Conservation (phyloP, 2,888 invertebrate genomes). For the Crematogaster levior region DNA sequence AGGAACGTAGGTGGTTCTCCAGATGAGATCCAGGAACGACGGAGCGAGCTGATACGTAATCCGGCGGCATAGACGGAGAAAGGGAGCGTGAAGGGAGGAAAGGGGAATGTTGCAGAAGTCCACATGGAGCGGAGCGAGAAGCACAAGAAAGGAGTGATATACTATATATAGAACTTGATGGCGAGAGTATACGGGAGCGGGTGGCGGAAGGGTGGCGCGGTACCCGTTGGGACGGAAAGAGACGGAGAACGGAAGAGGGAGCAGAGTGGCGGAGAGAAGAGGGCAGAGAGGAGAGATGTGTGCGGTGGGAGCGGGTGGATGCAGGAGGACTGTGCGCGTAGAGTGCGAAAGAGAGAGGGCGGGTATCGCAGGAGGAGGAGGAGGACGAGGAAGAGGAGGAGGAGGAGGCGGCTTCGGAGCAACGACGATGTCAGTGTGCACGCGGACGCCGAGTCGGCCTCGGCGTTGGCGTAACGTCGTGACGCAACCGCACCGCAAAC, state of each 20-base stretch:
- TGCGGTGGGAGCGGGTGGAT: constrained; percentile 54
- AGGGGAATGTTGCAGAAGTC: constrained; percentile 15
- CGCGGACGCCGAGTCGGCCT: constrained; percentile 76
- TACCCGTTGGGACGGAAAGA: constrained; percentile 34
- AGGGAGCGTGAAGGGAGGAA: constrained; percentile 9
- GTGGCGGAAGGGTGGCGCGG: constrained; percentile 7
- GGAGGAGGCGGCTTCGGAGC: constrained; percentile 69
- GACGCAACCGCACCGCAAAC: constrained; percentile 4
- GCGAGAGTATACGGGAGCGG: neutral
- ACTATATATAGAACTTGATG: constrained; percentile 33
- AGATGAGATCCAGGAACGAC: constrained; percentile 45
- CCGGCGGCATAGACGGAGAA: constrained; percentile 3
- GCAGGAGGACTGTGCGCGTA: constrained; percentile 45
- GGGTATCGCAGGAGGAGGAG: constrained; percentile 39
- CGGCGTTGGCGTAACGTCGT: constrained; percentile 54
- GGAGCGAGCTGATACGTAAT: constrained; percentile 40
- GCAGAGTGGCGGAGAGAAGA: neutral
- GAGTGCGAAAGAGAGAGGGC: constrained; percentile 35
- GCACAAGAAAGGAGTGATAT: constrained; percentile 30
- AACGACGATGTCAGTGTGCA: constrained; percentile 79
- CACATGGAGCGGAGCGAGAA: constrained; percentile 14
- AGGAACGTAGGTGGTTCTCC: constrained; percentile 34
- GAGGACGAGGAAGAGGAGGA: constrained; percentile 58
- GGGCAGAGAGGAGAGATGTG: constrained; percentile 8
- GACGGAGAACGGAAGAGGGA: constrained; percentile 22